Evolutionary conservation across 2,113 vertebrate species (phyloP).

Genomic region (Hemichromis elongatus): DNA sequence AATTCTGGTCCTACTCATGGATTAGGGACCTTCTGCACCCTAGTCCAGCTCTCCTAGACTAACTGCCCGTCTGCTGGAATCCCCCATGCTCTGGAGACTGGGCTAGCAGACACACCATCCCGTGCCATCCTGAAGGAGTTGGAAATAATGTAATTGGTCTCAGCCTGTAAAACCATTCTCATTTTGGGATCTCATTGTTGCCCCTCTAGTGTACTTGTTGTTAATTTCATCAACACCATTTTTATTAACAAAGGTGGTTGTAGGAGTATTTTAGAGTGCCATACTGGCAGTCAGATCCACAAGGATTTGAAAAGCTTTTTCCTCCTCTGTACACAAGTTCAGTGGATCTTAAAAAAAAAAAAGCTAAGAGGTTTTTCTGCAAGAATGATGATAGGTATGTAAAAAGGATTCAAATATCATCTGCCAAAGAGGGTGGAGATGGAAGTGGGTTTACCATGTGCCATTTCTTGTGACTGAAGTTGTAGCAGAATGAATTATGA

Average conservation of each 20-base stretch:
- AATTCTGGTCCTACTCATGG: background rate
- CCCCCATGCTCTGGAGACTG: background rate
- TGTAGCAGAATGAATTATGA: background rate
- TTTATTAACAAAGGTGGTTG: background rate
- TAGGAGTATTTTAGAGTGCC: background rate
- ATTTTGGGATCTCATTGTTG: background rate
- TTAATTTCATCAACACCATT: background rate
- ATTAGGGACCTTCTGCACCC: background rate
- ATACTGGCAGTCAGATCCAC: rapidly evolving
- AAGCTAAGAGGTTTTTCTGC: background rate
- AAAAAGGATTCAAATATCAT: background rate
- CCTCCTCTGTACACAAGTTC: background rate
- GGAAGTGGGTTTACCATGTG: background rate
- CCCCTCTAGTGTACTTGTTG: background rate
- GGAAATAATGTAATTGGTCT: background rate
- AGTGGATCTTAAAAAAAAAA: background rate
- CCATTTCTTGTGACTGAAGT: background rate
- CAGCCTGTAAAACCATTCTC: background rate
- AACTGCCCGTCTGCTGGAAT: background rate
- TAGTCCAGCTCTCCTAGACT: background rate
- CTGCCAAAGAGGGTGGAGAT: background rate
- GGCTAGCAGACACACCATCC: background rate
- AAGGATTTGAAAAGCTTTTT: rapidly evolving
- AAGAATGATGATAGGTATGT: background rate
- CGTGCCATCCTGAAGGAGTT: background rate